Evolutionary conservation across 2,113 vertebrate species (phyloP), one percentile per base, ranked within the genome.

Genomic region (Microtus pennsylvanicus): DNA sequence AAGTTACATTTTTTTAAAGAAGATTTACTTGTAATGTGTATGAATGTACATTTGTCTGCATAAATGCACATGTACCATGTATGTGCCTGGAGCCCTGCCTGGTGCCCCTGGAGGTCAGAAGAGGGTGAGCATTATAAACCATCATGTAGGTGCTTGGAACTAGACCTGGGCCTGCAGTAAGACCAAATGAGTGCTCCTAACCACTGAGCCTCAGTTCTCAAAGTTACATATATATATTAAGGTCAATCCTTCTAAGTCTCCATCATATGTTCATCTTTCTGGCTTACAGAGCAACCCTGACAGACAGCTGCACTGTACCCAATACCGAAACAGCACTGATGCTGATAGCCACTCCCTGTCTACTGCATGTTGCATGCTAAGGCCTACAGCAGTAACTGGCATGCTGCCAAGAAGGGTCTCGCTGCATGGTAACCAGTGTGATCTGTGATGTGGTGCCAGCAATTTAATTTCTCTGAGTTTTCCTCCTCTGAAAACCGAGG

Each of bases 401-500:
- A 87, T 8, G 2, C 30, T 70, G 52, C 33, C 50, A 55, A 63
- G 61, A 75, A 75, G 16, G 63, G 5, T 69, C 81, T 91, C 19
- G 26, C 33, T 38, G 9, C 16, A n/a, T 12, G 65, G 61, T 61
- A 63, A 77, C 21, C 74, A 55, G 45, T 76, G 28, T 80, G 76
- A 26, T 77, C 55, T 87, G 80, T 75, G 47, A 67, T 12, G 7
- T 6, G 7, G 33, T 16, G 35, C 3, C 7, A 75, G 35, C 42
- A 61, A 70, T 3, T 55, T 90, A 38, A 91, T 12, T 17, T 70
- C n/a, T 22, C 33, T 69, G 33, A 85, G 17, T 38, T 21, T 45
- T n/a, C 70, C n/a, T 72, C 24, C 45, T 96, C 82, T 90, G 7
- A 63, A 82, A 96, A 50, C 47, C 26, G 7, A 67, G 11, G 38